Evolutionary conservation across 2,888 invertebrate species (phyloP), one percentile per base, ranked within the genome.

Genomic region (Liposcelis brunnea): DNA sequence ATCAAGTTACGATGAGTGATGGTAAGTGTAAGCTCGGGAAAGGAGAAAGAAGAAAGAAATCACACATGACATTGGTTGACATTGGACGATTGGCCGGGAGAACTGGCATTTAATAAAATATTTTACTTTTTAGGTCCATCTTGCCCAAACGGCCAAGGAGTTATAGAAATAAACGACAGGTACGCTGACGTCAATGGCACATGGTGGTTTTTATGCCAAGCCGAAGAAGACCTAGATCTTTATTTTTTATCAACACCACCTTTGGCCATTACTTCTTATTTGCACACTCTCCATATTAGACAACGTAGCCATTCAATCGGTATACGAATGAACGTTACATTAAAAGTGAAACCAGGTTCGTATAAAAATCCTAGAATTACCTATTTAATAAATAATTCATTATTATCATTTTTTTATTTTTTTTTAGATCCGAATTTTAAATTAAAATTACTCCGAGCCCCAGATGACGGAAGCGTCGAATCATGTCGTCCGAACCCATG

Each of bases 401-500:
- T 5, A 42, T 21, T 34, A 2, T 21, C 7, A 16, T 16, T 44
- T 26, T 46, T 45, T 32, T 10, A 19, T 46, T n/a, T n/a, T n/a
- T n/a, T 51, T 53, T 21, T 49, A 60, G 60, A 60, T 54, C 52
- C 55, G 26, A 56, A 55, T 43, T 59, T 58, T 49, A 58, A 57
- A 38, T 47, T 51, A 18, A 60, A 60, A 53, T 50, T 60, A 18
- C 47, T 56, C 14, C 50, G 49, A 36, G 49, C 48, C 26, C 48
- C 53, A 10, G 38, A 46, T 2, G 52, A 55, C 21, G 48, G 47
- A 11, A 68, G 60, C 48, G 62, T 78, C 38, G 80, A 81, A 56
- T 71, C 77, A 0, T 84, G 83, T 58, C 66, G 68, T 43, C 81
- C 81, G 0, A 79, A 80, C 61, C 81, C 81, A 0, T 85, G 84